These are phyloP conservation scores for Cerceris ruficornis DNA, from an alignment of 2,888 invertebrate genomes.

Conservation along the genomic window DNA sequence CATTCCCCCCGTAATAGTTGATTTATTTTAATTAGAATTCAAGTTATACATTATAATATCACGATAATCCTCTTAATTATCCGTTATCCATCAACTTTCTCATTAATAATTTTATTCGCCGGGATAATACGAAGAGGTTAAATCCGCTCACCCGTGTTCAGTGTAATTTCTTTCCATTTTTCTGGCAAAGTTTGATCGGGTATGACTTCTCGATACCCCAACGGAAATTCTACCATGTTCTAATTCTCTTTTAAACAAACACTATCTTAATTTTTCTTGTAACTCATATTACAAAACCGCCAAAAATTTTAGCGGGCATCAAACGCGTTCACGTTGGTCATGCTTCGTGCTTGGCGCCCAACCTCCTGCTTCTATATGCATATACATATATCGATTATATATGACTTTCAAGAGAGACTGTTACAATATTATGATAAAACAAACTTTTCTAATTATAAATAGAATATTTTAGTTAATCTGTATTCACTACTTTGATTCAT, in stretches of 20 bases:
- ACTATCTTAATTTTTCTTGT: slow-evolving; percentile 17
- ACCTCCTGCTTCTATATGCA: slow-evolving; percentile 26
- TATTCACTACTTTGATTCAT: too few relatives aligned
- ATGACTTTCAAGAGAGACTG: too few relatives aligned
- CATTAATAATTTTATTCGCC: slow-evolving; percentile 31
- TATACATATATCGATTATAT: too few relatives aligned
- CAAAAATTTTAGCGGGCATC: slow-evolving; percentile 50
- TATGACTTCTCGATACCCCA: slow-evolving; percentile 91
- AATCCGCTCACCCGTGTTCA: slow-evolving; percentile 88
- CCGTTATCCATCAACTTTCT: not conserved
- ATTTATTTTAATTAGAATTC: not conserved
- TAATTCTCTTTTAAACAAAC: slow-evolving; percentile 18
- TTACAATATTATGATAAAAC: too few relatives aligned
- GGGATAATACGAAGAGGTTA: slow-evolving; percentile 64
- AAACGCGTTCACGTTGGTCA: slow-evolving; percentile 27
- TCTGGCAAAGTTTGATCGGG: slow-evolving; percentile 89
- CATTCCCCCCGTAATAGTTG: not conserved
- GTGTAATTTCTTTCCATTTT: slow-evolving; percentile 91
- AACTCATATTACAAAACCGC: slow-evolving; percentile 51
- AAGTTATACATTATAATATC: not conserved
- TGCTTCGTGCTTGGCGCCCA: slow-evolving; percentile 29
- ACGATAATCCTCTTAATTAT: not conserved
- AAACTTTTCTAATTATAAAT: too few relatives aligned
- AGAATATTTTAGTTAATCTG: too few relatives aligned
- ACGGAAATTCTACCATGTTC: slow-evolving; percentile 78